These are phyloP conservation scores for Stictonetta naevosa DNA, from an alignment of 2,113 vertebrate species.

Conservation along the genomic window DNA sequence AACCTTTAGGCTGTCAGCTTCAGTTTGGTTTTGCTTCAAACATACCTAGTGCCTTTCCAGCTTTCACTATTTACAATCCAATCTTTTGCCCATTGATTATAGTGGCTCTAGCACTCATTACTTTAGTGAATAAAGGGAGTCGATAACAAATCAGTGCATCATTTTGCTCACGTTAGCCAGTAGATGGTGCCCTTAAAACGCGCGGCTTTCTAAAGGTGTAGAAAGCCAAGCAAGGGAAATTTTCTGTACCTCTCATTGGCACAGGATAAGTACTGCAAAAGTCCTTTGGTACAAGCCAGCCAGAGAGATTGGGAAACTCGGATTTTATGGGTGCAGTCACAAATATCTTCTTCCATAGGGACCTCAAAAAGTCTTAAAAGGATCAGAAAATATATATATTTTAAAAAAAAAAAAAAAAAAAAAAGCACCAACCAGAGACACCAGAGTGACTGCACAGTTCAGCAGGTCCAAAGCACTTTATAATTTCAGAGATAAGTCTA, in stretches of 20 bases:
- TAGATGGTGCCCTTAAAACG: constrained; percentile 7
- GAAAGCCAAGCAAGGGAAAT: not conserved
- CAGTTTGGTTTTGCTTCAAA: not conserved
- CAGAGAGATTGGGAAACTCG: not conserved
- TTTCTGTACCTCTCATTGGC: not conserved
- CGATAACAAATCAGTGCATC: not conserved
- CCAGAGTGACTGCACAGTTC: not conserved
- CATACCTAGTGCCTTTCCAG: not conserved
- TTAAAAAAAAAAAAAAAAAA: not conserved
- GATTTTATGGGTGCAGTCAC: not conserved
- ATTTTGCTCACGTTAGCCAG: not conserved
- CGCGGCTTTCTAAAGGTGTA: not conserved
- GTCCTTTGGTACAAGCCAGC: not conserved
- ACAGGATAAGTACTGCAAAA: not conserved
- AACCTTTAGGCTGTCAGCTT: not conserved
- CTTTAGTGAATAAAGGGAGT: not conserved
- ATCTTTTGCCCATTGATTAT: not conserved
- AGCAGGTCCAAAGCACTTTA: not conserved
- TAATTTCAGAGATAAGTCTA: not conserved
- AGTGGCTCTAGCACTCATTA: not conserved
- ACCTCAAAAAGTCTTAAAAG: not conserved
- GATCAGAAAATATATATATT: not conserved
- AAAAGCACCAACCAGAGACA: no score
- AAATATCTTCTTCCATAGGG: not conserved
- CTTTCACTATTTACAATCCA: not conserved